Percentiles rank a stretch among this genome's conserved stretches.
Evolutionary conservation across 2,797 vertebrate genomes (phyloP).

Genomic region (Labroides dimidiatus): DNA sequence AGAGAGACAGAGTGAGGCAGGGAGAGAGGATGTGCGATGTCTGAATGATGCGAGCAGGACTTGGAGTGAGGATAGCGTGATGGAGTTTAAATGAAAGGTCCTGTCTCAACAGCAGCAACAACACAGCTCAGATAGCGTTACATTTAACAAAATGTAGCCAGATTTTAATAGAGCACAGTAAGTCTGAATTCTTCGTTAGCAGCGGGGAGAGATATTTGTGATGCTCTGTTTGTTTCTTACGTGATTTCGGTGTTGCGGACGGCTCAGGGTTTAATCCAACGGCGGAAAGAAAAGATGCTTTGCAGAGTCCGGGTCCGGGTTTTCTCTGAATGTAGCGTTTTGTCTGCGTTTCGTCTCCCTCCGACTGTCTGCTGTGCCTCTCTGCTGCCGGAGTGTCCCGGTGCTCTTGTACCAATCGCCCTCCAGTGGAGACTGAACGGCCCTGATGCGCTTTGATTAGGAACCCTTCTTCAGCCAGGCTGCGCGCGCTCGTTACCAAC

Average conservation of each 20-base stretch:
- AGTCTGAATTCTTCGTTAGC: constrained; percentile 1
- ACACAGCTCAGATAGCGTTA: background rate
- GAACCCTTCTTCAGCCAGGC: constrained; percentile 56
- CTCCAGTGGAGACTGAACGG: constrained; percentile 82
- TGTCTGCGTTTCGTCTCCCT: constrained; percentile 53
- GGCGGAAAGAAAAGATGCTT: constrained; percentile 60
- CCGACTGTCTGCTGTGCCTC: constrained; percentile 41
- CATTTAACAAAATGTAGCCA: background rate
- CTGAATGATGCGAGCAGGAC: constrained; percentile 65
- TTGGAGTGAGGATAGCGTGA: constrained; percentile 49
- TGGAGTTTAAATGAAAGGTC: constrained; percentile 52
- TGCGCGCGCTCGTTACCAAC: constrained; percentile 20
- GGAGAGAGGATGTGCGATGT: constrained; percentile 43
- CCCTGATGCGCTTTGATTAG: constrained; percentile 69
- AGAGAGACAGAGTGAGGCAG: constrained; percentile 16
- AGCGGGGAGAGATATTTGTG: background rate
- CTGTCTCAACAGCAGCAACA: constrained; percentile 14
- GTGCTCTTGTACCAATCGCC: constrained; percentile 76
- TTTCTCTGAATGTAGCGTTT: constrained; percentile 23
- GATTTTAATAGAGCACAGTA: background rate
- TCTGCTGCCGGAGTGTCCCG: constrained; percentile 64
- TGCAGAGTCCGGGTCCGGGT: constrained; percentile 68
- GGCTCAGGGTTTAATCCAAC: constrained; percentile 71
- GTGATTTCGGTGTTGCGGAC: constrained; percentile 53
- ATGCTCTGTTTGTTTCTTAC: constrained; percentile 65